Percentiles rank a stretch among this genome's conserved stretches.
These are phyloP conservation scores for Cerastis leucographa DNA, from an alignment of 2,888 invertebrate species.

Conservation along the genomic window DNA sequence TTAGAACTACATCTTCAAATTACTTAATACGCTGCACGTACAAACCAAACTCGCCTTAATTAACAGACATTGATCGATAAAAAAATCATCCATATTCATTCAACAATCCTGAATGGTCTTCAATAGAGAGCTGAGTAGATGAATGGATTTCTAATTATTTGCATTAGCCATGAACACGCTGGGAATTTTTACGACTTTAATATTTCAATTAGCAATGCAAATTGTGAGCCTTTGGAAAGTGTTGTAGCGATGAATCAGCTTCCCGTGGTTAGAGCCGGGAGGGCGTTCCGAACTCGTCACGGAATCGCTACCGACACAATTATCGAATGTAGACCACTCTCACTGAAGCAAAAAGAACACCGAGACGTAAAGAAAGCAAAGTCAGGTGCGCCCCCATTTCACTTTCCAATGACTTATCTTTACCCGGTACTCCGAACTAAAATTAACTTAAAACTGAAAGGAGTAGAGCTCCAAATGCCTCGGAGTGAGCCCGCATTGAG, in stretches of 20 bases:
- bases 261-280: constrained; percentile 72
- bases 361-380: constrained; percentile 88
- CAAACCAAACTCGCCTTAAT: constrained; percentile 46
- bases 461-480: constrained; percentile 68
- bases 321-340: constrained; percentile 90
- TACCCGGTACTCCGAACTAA: constrained; percentile 68
- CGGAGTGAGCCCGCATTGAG: constrained; percentile 62
- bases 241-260: constrained; percentile 67
- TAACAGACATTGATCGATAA: constrained; percentile 53
- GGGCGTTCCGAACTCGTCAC: constrained; percentile 82
- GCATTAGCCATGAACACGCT: constrained; percentile 63
- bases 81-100: constrained; percentile 66
- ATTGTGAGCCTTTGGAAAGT: constrained; percentile 65
- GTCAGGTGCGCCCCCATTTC: constrained; percentile 90
- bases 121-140: constrained; percentile 60
- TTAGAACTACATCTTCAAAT: constrained; percentile 29
- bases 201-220: constrained; percentile 70
- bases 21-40: constrained; percentile 46
- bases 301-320: constrained; percentile 87
- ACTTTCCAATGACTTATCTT: constrained; percentile 89
- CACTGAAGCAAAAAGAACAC: constrained; percentile 89
- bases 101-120: constrained; percentile 59
- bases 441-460: constrained; percentile 71
- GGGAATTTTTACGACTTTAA: constrained; percentile 63
- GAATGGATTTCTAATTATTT: constrained; percentile 70